Percentiles rank a stretch among this genome's conserved stretches.
Evolutionary conservation across 2,797 vertebrate species (phyloP).

Genomic region (Anas bernieri): DNA sequence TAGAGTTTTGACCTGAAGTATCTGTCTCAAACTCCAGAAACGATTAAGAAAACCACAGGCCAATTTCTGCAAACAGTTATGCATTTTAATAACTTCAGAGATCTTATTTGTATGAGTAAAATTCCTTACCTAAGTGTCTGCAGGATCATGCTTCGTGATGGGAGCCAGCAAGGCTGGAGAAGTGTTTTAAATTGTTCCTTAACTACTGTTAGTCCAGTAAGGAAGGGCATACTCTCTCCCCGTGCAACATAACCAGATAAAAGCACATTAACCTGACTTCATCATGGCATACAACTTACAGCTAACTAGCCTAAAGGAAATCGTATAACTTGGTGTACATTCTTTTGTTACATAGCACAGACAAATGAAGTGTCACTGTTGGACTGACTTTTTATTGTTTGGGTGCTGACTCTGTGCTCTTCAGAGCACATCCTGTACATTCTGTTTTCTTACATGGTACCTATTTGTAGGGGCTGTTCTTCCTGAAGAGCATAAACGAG

Average conservation of each 20-base stretch:
- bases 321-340: background rate
- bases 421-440: background rate
- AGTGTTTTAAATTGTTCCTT: background rate
- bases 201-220: background rate
- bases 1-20: background rate
- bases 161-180: background rate
- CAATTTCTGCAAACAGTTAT: background rate
- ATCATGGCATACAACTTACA: background rate
- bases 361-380: background rate
- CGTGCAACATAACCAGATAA: background rate
- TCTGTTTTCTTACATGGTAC: background rate
- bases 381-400: background rate
- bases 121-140: background rate
- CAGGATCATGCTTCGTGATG: background rate
- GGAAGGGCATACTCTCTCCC: background rate
- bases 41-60: background rate
- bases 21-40: background rate
- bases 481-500: background rate
- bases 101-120: background rate
- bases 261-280: background rate
- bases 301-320: background rate
- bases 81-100: background rate
- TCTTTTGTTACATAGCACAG: background rate
- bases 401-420: background rate
- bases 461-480: background rate